phyloP scores from a whole-genome alignment of 1,140 invertebrate species.

The Drosophila pruinosa region DNA sequence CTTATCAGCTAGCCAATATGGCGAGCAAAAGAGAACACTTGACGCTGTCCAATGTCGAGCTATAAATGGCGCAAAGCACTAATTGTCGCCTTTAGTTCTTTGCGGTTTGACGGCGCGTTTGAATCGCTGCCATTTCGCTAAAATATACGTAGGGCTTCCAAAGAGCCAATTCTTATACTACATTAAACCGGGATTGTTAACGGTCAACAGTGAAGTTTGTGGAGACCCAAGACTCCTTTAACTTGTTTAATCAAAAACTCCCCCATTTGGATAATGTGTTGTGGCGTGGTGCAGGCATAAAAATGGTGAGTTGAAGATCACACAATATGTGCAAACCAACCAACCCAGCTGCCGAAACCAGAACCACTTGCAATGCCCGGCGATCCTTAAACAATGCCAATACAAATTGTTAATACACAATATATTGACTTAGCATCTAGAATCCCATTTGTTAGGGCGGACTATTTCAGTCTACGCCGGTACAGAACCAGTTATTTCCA shows the following conservation, averaged over 20 bases:
- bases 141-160: background rate
- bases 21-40: conserved; percentile 4
- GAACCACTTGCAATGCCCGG: conserved; percentile 55
- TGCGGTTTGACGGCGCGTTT: conserved; percentile 53
- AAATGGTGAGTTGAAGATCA: conserved; percentile 64
- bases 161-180: background rate
- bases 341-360: conserved; percentile 20
- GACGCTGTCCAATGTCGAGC: conserved; percentile 6
- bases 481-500: conserved; percentile 67
- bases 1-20: conserved; percentile 58
- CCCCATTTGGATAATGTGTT: conserved; percentile 64
- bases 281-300: conserved; percentile 47
- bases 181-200: background rate
- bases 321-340: background rate
- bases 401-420: background rate
- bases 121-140: conserved; percentile 35
- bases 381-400: background rate
- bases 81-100: conserved; percentile 68
- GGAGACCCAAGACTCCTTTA: background rate
- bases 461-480: conserved; percentile 63
- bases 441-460: conserved; percentile 1
- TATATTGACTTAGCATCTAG: too few relatives aligned
- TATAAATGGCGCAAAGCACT: conserved; percentile 68
- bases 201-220: background rate
- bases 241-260: background rate